A percentile compares a stretch with the other conserved stretches of the same genome.
Evolutionary conservation across 2,797 vertebrate species (phyloP).

Genomic region (Nannoperca obscura): DNA sequence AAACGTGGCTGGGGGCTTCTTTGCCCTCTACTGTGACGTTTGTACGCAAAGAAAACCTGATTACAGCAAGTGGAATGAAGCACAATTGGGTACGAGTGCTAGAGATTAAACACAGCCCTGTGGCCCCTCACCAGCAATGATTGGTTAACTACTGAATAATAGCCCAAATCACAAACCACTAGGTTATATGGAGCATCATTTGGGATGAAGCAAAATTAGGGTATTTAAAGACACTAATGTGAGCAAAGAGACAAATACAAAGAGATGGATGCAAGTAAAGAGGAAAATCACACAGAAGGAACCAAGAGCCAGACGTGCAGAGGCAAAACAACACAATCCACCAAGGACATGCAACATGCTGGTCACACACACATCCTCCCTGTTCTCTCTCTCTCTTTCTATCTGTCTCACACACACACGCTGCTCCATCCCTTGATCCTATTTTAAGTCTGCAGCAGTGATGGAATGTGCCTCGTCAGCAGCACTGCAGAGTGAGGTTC

Average conservation of each 20-base stretch:
- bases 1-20: conserved; percentile 37
- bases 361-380: conserved; percentile 52
- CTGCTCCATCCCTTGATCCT: conserved; percentile 74
- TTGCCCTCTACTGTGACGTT: conserved; percentile 63
- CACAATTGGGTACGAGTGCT: conserved; percentile 29
- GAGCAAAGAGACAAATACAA: conserved; percentile 13
- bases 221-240: conserved; percentile 17
- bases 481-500: conserved; percentile 77
- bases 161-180: conserved; percentile 17
- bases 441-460: conserved; percentile 82
- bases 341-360: conserved; percentile 43
- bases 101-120: conserved; percentile 43
- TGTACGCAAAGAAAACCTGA: conserved; percentile 54
- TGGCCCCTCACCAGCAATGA: conserved; percentile 16
- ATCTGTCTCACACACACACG: conserved; percentile 38
- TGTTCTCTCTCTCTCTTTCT: conserved; percentile 12
- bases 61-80: conserved; percentile 47
- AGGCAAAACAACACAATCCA: conserved; percentile 35
- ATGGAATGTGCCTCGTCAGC: conserved; percentile 83
- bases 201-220: neutral
- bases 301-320: conserved; percentile 17
- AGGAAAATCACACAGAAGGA: neutral
- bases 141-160: conserved; percentile 37
- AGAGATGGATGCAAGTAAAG: neutral
- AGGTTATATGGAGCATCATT: conserved; percentile 8